phyloP scores from a whole-genome alignment of 1,140 invertebrate species.

The Tetramorium simillimum region DNA sequence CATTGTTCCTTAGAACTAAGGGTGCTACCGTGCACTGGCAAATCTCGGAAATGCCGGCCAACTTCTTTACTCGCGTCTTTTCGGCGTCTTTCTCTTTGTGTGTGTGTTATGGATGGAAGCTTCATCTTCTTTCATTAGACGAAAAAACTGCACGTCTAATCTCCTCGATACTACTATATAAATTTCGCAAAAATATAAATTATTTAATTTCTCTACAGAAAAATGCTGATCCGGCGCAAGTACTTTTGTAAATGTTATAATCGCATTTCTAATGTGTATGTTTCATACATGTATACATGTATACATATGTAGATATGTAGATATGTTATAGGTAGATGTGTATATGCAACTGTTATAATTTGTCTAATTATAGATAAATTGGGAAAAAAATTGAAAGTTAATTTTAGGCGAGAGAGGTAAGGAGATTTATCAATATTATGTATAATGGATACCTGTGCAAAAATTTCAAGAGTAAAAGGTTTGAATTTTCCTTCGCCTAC shows the following conservation, averaged over 20 bases:
- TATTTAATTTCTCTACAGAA: not conserved
- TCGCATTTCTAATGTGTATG: not conserved
- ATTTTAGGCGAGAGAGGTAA: not conserved
- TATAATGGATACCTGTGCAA: not conserved
- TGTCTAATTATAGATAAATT: not conserved
- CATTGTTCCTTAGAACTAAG: conserved; percentile 80
- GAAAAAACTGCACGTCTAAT: not conserved
- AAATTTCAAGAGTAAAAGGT: not conserved
- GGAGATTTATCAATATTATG: not conserved
- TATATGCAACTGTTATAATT: not conserved
- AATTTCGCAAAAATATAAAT: not conserved
- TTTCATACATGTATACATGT: not conserved
- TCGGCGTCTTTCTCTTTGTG: not conserved
- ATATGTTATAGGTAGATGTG: no score
- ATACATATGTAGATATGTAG: no score
- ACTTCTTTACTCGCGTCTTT: conserved; percentile 69
- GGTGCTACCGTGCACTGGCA: conserved; percentile 67
- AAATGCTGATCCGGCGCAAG: no score
- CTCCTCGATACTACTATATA: not conserved
- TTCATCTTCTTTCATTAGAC: not conserved
- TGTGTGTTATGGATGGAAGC: not conserved
- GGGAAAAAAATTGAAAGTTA: not conserved
- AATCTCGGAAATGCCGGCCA: conserved; percentile 76
- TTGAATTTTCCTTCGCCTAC: conserved; percentile 42
- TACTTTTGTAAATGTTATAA: not conserved